Evolutionary conservation across 2,113 vertebrate genomes (phyloP).

Genomic region (Naja naja): DNA sequence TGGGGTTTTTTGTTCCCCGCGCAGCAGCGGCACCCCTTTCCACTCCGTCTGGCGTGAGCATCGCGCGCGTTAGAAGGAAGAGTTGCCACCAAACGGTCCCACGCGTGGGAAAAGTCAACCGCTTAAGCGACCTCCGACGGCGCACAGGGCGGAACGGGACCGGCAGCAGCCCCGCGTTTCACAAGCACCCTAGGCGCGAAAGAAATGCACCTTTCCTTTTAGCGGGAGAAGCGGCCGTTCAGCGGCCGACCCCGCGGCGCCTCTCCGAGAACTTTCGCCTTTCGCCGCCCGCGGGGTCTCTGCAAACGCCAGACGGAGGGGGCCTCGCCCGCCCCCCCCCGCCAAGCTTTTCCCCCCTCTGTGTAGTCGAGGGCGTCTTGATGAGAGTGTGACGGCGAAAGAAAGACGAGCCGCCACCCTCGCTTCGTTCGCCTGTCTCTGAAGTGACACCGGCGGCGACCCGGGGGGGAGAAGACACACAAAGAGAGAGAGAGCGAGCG

Average conservation of each 20-base stretch:
- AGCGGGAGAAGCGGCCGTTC: not conserved
- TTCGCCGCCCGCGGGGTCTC: not conserved
- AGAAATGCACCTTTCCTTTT: not conserved
- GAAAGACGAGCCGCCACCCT: not conserved
- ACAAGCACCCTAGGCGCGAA: not conserved
- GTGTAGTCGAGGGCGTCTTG: not conserved
- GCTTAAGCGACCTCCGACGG: not conserved
- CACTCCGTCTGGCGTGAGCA: not conserved
- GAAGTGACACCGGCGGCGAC: not conserved
- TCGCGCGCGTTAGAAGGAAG: not conserved
- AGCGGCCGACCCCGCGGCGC: not conserved
- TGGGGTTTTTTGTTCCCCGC: not conserved
- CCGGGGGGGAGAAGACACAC: not conserved
- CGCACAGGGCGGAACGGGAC: not conserved
- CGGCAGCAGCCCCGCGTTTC: not conserved
- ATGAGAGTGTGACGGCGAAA: not conserved
- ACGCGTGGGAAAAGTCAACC: not conserved
- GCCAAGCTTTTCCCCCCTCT: not conserved
- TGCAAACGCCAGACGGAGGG: not conserved
- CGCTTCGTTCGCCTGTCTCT: not conserved
- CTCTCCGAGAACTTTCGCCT: constrained; percentile 2
- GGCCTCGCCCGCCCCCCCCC: not conserved
- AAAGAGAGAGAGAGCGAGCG: not conserved
- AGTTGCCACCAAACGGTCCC: not conserved
- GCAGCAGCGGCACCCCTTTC: not conserved